phyloP scores from a whole-genome alignment of 2,797 vertebrate genomes.

The Diceros bicornis region DNA sequence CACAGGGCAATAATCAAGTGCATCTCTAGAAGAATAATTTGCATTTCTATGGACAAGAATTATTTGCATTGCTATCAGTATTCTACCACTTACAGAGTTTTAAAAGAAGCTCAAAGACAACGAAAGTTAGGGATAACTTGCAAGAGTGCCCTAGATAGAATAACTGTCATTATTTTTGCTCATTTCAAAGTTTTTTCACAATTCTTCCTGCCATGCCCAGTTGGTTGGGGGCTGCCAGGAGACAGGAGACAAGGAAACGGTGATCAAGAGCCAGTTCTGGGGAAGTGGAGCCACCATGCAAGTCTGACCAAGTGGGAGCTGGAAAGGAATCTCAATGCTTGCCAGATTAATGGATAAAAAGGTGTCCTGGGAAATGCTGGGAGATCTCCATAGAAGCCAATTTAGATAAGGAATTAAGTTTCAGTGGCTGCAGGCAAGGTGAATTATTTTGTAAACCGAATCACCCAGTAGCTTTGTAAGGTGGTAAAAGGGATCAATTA shows the following conservation, averaged over 20 bases:
- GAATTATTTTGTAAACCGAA: neutral
- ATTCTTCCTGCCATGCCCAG: neutral
- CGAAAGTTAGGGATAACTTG: neutral
- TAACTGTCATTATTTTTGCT: neutral
- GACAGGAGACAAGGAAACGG: neutral
- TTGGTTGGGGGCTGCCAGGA: neutral
- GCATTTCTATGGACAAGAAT: neutral
- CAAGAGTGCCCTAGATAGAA: neutral
- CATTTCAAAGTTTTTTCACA: neutral
- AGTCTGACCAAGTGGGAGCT: neutral
- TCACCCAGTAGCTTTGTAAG: neutral
- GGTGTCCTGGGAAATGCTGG: neutral
- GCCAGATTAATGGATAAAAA: neutral
- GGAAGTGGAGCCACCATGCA: neutral
- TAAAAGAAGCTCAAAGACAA: neutral
- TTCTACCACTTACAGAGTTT: neutral
- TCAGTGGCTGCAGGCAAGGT: neutral
- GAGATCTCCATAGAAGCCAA: neutral
- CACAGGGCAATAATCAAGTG: neutral
- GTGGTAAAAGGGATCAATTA: neutral
- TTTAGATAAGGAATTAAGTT: neutral
- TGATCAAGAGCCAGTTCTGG: neutral
- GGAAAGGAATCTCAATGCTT: neutral
- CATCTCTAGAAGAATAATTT: neutral
- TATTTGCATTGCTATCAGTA: neutral